A percentile compares a stretch with the other conserved stretches of the same genome.
phyloP scores from a whole-genome alignment of 2,888 invertebrate species.

The Diachrysia chrysitis region DNA sequence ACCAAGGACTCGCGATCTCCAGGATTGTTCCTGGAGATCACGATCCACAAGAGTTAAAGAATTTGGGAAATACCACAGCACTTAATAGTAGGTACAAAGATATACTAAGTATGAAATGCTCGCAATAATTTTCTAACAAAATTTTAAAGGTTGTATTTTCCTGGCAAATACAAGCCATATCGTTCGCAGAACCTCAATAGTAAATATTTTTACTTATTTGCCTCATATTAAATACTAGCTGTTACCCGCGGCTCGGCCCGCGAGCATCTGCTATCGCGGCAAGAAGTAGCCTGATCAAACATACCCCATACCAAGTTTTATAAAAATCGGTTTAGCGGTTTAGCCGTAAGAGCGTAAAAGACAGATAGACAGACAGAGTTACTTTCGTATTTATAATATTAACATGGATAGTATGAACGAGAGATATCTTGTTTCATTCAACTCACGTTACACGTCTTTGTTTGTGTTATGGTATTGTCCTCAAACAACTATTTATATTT shows the following conservation, averaged over 20 bases:
- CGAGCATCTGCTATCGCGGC: neutral
- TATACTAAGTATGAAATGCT: neutral
- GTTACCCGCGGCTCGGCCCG: too few species aligned
- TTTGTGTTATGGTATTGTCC: neutral
- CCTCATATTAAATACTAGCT: neutral
- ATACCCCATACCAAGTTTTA: too few species aligned
- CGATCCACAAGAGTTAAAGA: too few species aligned
- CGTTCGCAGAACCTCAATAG: neutral
- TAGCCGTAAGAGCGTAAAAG: too few species aligned
- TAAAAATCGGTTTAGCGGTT: too few species aligned
- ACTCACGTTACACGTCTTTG: neutral
- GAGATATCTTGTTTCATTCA: neutral
- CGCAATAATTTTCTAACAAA: neutral
- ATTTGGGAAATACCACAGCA: too few species aligned
- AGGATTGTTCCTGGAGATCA: too few species aligned
- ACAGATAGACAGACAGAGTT: too few species aligned
- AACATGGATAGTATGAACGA: too few species aligned
- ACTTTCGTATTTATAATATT: too few species aligned
- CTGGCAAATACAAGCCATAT: neutral
- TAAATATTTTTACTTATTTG: neutral
- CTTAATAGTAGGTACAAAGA: neutral
- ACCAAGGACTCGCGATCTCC: too few species aligned
- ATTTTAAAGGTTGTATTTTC: neutral
- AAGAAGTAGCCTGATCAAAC: too few species aligned
- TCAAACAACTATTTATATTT: neutral